Evolutionary conservation across 2,797 vertebrate species (phyloP), one percentile per base, ranked within the genome.

Genomic region (Hydrocynus forskahlii): DNA sequence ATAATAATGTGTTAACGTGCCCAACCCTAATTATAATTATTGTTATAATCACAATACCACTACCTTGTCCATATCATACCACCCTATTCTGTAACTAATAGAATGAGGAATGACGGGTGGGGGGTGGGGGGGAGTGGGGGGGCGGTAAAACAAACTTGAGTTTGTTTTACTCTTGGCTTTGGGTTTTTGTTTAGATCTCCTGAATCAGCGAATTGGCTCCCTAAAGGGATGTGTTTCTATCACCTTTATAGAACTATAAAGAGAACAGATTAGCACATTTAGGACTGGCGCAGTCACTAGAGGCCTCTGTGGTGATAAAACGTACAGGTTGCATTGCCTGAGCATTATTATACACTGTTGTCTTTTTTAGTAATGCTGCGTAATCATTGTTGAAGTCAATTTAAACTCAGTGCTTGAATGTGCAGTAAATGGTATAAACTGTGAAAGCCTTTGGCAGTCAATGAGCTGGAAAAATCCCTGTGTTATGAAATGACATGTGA

Each of bases 161-260:
- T 45, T 73, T 50, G 2, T 38, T 67, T 75, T 62, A 43, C 55
- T 73, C 60, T n/a, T 3, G n/a, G 25, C 68, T 55, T 10, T 38
- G 16, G 25, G 16, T 76, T 81, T 67, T 48, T 75, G 13, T 16
- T 66, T 74, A 40, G 62, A 38, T 55, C 48, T 52, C 63, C 52
- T 25, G 45, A 84, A 59, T 79, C 63, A 80, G 69, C 21, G 35
- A 84, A 59, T 79, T 57, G 77, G 69, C 70, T 71, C 35, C 48
- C 48, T 50, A 21, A 54, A 69, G 60, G n/a, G n/a, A 16, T 35
- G 25, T 63, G 9, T 52, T 81, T 76, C 57, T 63, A 43, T 45
- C 55, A 67, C 35, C 16, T 80, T 86, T 80, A 67, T 75, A 70
- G 77, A 59, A 50, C 62, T 63, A 78, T 84, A 82, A 84, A 86